Conservation (phyloP, 53 echinoderm and acorn worm genomes). For the Glandiceps talaboti region DNA sequence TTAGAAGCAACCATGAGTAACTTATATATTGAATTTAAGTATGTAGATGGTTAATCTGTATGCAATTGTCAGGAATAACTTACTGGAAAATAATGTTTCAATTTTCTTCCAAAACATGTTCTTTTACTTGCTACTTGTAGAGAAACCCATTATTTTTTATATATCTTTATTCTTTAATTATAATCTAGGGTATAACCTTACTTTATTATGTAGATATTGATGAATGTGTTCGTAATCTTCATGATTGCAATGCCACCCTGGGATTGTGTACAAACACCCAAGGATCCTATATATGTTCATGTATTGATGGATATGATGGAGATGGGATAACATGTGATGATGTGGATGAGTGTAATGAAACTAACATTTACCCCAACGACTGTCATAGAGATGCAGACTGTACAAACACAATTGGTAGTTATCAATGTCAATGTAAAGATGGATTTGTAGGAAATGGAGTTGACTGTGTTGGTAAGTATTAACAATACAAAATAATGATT, state of each 20-base stretch:
- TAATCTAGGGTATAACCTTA: no score
- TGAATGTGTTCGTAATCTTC: constrained; percentile 22
- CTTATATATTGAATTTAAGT: no score
- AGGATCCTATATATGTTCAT: constrained; percentile 29
- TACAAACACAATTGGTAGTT: constrained; percentile 56
- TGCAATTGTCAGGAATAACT: no score
- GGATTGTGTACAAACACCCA: constrained; percentile 22
- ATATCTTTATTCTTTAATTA: no score
- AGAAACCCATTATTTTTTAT: no score
- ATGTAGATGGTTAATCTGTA: no score
- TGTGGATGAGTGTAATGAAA: neutral
- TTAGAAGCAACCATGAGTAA: no score
- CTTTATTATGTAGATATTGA: no score
- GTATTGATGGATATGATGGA: constrained; percentile 29
- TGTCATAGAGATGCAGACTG: constrained; percentile 25
- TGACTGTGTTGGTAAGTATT: constrained; percentile 35
- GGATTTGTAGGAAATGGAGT: neutral
- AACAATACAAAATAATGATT: no score
- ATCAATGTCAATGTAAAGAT: constrained; percentile 44
- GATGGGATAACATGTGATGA: constrained; percentile 22
- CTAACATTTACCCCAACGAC: constrained; percentile 13
- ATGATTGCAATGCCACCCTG: constrained; percentile 5
- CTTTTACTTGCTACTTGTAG: no score
- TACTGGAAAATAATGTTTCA: no score
- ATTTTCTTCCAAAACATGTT: no score